A percentile compares a stretch with the other conserved stretches of the same genome.
Evolutionary conservation across 2,888 invertebrate genomes (phyloP).

Genomic region (Drosophila silvestris): DNA sequence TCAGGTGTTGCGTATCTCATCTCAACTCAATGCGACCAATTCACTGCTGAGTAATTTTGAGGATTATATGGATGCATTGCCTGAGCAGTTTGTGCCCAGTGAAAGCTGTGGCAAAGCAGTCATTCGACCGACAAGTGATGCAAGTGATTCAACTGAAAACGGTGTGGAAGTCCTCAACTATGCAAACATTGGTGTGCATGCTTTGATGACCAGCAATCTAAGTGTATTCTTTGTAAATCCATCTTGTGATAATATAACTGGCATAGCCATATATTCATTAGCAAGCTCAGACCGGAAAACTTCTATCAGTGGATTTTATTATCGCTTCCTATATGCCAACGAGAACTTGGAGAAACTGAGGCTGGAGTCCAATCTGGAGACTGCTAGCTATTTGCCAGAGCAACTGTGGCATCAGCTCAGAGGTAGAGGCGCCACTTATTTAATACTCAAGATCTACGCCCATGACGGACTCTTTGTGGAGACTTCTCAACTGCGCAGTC

Average conservation of each 20-base stretch:
- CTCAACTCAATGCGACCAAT: slow-evolving; percentile 88
- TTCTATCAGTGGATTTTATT: slow-evolving; percentile 68
- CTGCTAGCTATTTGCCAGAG: slow-evolving; percentile 87
- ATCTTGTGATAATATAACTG: slow-evolving; percentile 74
- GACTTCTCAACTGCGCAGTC: slow-evolving; percentile 76
- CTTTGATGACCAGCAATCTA: slow-evolving; percentile 76
- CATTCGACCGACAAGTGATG: slow-evolving; percentile 7
- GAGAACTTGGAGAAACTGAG: slow-evolving; percentile 85
- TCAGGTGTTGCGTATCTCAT: slow-evolving; percentile 79
- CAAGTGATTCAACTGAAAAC: slow-evolving; percentile 6
- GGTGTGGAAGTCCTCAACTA: slow-evolving; percentile 63
- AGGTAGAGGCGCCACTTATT: slow-evolving; percentile 54
- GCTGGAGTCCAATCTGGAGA: slow-evolving; percentile 86
- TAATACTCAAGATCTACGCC: slow-evolving; percentile 87
- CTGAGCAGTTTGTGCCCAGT: slow-evolving; percentile 50
- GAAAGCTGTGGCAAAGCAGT: slow-evolving; percentile 53
- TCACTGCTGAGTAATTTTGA: slow-evolving; percentile 87
- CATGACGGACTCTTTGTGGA: slow-evolving; percentile 87
- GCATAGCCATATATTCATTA: slow-evolving; percentile 79
- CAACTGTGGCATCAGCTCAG: slow-evolving; percentile 80
- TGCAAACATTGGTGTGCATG: slow-evolving; percentile 74
- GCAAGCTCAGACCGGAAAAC: slow-evolving; percentile 10
- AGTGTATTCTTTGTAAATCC: slow-evolving; percentile 83
- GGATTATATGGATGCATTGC: slow-evolving; percentile 86
- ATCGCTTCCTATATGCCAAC: slow-evolving; percentile 84